phyloP scores from a whole-genome alignment of 2,113 vertebrate genomes.

The Mus spicilegus region DNA sequence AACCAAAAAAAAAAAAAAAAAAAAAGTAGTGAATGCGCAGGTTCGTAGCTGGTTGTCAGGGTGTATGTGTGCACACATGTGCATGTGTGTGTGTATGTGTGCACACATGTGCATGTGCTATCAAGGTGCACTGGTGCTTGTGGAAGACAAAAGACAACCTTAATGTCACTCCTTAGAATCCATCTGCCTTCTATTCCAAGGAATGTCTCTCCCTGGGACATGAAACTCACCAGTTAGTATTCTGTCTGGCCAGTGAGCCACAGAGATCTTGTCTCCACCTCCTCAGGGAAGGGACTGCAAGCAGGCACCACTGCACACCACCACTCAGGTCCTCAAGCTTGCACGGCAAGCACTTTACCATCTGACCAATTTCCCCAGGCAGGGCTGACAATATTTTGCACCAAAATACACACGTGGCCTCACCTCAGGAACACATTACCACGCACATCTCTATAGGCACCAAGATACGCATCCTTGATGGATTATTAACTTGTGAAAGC shows the following conservation, averaged over 20 bases:
- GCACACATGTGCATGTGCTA: too few species aligned
- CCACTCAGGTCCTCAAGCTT: too few species aligned
- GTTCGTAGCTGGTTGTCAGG: background rate
- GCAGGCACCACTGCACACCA: background rate
- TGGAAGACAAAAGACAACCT: background rate
- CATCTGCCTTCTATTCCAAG: background rate
- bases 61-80: too few species aligned
- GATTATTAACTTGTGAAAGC: conserved; percentile 34
- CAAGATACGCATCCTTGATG: background rate
- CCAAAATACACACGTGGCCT: background rate
- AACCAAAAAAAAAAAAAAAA: too few species aligned
- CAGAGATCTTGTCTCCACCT: background rate
- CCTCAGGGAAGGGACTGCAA: background rate
- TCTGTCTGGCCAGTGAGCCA: background rate
- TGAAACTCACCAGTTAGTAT: too few species aligned
- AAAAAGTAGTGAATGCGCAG: background rate
- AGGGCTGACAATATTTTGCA: background rate
- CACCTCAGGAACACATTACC: background rate
- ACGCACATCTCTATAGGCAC: background rate
- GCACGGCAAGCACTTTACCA: background rate
- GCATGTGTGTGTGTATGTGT: background rate
- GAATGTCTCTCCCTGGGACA: background rate
- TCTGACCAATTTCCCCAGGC: background rate
- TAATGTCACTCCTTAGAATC: too few species aligned
- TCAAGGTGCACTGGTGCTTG: background rate